Conservation (phyloP, 2,113 vertebrate genomes). For the Addax nasomaculatus region DNA sequence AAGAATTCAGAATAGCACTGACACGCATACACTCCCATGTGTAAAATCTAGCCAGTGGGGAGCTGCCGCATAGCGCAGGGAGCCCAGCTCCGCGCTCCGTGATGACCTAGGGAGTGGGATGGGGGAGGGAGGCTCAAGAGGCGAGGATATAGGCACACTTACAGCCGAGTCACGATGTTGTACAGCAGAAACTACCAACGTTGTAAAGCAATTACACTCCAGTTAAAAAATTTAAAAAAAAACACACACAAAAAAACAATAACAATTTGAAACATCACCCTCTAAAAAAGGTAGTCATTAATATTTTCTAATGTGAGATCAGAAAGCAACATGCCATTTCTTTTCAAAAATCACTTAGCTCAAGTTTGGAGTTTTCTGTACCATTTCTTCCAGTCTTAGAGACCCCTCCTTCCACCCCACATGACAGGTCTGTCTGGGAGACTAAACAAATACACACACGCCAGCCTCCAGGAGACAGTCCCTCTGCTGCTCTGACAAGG, state of each 20-base stretch:
- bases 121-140: background rate
- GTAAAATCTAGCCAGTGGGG: background rate
- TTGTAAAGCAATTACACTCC: background rate
- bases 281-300: background rate
- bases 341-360: background rate
- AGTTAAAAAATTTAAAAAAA: background rate
- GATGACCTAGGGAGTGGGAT: background rate
- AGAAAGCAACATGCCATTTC: background rate
- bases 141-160: background rate
- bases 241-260: background rate
- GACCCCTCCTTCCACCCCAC: background rate
- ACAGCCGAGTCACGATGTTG: background rate
- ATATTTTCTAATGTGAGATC: background rate
- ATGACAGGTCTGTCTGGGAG: background rate
- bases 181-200: background rate
- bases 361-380: background rate
- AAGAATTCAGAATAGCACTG: background rate
- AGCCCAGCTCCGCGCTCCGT: rapidly evolving
- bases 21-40: background rate
- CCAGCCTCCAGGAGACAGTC: background rate
- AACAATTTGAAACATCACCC: background rate
- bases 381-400: background rate
- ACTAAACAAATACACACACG: background rate
- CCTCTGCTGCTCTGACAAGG: background rate
- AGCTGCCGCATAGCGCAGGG: background rate